A percentile compares a stretch with the other conserved stretches of the same genome.
Conservation (phyloP, 2,797 vertebrate genomes). For the Enteromius argenteus region DNA sequence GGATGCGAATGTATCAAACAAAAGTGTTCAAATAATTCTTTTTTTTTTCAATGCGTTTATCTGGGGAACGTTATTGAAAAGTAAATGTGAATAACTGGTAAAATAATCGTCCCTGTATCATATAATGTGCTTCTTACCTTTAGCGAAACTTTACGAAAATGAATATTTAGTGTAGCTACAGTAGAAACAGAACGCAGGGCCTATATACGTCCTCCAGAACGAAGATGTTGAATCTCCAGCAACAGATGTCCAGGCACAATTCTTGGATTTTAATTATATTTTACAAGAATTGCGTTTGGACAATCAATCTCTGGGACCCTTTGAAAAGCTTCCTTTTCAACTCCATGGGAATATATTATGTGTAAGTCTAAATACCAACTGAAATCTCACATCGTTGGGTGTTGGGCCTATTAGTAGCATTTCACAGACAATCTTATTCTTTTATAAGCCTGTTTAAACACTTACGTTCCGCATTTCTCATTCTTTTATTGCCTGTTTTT, state of each 20-base stretch:
- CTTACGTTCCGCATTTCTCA: not conserved
- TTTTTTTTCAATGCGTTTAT: conserved; percentile 23
- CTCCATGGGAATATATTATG: not conserved
- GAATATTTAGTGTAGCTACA: conserved; percentile 8
- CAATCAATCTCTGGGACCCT: conserved; percentile 94
- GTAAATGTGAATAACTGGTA: conserved; percentile 15
- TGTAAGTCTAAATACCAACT: not conserved
- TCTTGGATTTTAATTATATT: conserved; percentile 92
- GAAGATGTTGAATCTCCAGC: conserved; percentile 87
- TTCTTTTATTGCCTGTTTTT: not conserved
- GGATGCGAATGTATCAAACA: conserved; percentile 34
- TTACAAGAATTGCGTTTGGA: conserved; percentile 99
- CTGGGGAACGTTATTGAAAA: conserved; percentile 47
- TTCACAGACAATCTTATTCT: not conserved
- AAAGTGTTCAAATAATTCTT: conserved; percentile 5
- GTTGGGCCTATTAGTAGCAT: conserved; percentile 31
- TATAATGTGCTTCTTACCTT: conserved; percentile 67
- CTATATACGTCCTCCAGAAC: conserved; percentile 62
- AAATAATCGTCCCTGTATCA: conserved; percentile 16
- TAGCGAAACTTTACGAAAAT: conserved; percentile 63
- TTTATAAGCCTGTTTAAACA: not conserved
- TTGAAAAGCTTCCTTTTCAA: conserved; percentile 41
- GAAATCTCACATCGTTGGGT: not conserved
- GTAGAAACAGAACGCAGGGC: conserved; percentile 44
- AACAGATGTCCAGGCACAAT: conserved; percentile 99